Evolutionary conservation across 1,140 invertebrate genomes (phyloP).

Genomic region (Drosophila malerkotliana): DNA sequence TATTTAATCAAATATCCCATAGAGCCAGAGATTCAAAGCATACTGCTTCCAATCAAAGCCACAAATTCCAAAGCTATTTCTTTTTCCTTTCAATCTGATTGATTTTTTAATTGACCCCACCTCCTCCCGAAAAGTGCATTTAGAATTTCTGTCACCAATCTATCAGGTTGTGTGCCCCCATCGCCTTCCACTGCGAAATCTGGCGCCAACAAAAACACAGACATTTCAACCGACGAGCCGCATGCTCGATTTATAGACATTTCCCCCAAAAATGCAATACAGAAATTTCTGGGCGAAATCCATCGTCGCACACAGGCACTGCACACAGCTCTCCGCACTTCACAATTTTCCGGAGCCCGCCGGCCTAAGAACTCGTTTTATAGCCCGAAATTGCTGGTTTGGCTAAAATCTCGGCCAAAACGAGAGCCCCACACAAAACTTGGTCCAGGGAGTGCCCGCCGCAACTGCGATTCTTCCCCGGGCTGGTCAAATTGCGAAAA

Average conservation of each 20-base stretch:
- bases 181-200: not conserved
- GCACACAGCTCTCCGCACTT: not conserved
- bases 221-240: conserved; percentile 17
- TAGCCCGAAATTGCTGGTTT: conserved; percentile 34
- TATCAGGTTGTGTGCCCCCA: conserved; percentile 15
- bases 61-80: not conserved
- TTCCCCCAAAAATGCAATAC: conserved; percentile 46
- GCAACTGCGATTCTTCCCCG: conserved; percentile 23
- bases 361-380: conserved; percentile 36
- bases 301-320: conserved; percentile 30
- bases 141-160: conserved; percentile 47
- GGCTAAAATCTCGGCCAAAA: conserved; percentile 47
- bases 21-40: not conserved
- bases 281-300: conserved; percentile 26
- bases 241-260: conserved; percentile 49
- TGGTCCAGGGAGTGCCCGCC: not conserved
- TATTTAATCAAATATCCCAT: not conserved
- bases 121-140: conserved; percentile 23
- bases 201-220: conserved; percentile 33
- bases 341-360: conserved; percentile 17
- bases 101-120: conserved; percentile 27
- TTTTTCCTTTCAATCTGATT: conserved; percentile 1
- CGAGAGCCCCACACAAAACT: conserved; percentile 16
- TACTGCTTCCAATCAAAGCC: not conserved
- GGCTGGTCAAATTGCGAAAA: conserved; percentile 21